Base-by-base conservation (phyloP, 2,113 vertebrate genomes). In the Myrmecophaga tridactyla region DNA sequence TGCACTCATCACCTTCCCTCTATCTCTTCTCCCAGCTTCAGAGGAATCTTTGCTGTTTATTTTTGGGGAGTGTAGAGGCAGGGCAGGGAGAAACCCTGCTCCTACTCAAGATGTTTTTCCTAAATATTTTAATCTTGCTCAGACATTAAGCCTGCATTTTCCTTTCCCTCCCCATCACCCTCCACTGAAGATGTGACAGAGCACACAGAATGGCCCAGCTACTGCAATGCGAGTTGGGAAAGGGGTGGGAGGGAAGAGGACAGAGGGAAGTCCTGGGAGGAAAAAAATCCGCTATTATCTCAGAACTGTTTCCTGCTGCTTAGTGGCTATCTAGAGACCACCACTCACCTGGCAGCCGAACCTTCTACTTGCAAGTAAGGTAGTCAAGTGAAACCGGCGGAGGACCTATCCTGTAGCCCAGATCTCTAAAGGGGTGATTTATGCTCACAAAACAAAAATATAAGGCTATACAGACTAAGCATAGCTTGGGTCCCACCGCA, bases 91-190 rank as follows among this genome's bases (percentile, higher is more conserved):
- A 92, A 86, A 62, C 65, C 60, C 67, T 92, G 69, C 43, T 84
- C n/a, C 46, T 51, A 29, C 60, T 81, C 62, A 90, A 65, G 82
- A 62, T 82, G 76, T 90, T 94, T 94, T 81, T 94, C 27, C 27
- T 93, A 94, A 94, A 87, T 75, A 90, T 82, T 92, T 94, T 51
- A 80, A 56, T 90, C 39, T 94, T 87, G 77, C 81, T 39, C 43
- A 70, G 83, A 76, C 76, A 90, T 97, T 90, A 95, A 95, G 90
- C 21, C 65, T 87, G 46, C 41, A 20, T 96, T 89, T 72, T 48
- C 25, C 58, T 63, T 83, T 91, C 76, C 41, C 85, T 92, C 18
- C 48, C 65, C 11, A 51, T 82, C 48, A 9, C 48, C 63, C 69
- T 41, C 86, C 43, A 43, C 77, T 85, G 20, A 31, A 69, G 73